These are phyloP conservation scores for Smithornis capensis DNA, from an alignment of 2,113 vertebrate species.

Conservation along the genomic window DNA sequence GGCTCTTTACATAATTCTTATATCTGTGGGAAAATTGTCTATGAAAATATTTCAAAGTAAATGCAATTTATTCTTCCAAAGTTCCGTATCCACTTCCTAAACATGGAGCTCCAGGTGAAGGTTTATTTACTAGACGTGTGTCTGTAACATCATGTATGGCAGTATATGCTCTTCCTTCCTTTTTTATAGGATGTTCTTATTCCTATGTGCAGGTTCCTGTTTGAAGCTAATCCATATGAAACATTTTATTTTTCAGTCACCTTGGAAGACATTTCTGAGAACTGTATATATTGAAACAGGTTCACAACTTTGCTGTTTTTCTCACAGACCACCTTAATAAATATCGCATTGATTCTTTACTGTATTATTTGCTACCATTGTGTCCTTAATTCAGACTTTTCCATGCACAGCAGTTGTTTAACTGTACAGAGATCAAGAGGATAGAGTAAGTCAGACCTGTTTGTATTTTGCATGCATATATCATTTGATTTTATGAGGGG, in stretches of 20 bases:
- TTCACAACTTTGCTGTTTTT: not conserved
- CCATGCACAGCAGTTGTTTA: not conserved
- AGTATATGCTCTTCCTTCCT: not conserved
- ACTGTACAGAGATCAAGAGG: not conserved
- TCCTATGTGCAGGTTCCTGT: not conserved
- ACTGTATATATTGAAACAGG: not conserved
- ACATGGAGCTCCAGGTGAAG: conserved; percentile 47
- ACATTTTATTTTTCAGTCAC: not conserved
- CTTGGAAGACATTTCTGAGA: conserved; percentile 4
- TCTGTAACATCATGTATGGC: not conserved
- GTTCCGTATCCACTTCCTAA: conserved; percentile 58
- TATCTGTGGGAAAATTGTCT: conserved; percentile 55
- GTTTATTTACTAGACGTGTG: conserved; percentile 36
- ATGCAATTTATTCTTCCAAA: conserved; percentile 63
- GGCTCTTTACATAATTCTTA: conserved; percentile 29
- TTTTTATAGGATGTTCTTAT: not conserved
- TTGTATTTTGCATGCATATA: not conserved
- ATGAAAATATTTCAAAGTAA: conserved; percentile 59
- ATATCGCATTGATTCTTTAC: not conserved
- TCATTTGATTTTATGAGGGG: not conserved
- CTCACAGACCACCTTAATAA: not conserved
- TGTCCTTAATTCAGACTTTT: not conserved
- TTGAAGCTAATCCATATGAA: not conserved
- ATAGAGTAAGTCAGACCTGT: not conserved
- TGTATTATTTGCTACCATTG: not conserved